A percentile compares a stretch with the other conserved stretches of the same genome.
Conservation (phyloP, 2,888 invertebrate genomes). For the Lagria hirta region DNA sequence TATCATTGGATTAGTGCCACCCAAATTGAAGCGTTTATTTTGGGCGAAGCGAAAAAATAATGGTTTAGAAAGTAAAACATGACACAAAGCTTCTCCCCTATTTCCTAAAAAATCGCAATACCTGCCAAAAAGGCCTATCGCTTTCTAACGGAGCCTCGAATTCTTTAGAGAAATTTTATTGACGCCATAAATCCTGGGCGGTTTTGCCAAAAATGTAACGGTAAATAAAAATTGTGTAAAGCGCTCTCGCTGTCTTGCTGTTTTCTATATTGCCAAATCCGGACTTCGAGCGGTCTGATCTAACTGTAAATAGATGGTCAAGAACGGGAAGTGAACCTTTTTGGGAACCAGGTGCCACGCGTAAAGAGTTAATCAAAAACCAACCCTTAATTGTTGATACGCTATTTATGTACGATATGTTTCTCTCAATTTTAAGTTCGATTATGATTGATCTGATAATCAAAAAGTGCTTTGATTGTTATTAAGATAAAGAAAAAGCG, state of each 20-base stretch:
- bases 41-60: no score
- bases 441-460: conserved; percentile 17
- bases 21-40: no score
- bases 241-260: no score
- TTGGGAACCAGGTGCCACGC: conserved; percentile 46
- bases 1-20: no score
- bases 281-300: conserved; percentile 15
- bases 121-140: no score
- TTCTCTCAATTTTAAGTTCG: conserved; percentile 5
- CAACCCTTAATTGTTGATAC: conserved; percentile 45
- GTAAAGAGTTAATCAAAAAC: conserved; percentile 42
- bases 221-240: conserved; percentile 11
- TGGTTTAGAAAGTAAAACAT: no score
- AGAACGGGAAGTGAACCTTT: conserved; percentile 30
- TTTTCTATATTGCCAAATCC: conserved; percentile 15
- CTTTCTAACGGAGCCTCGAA: no score
- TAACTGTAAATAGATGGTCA: conserved; percentile 41
- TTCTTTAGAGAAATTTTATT: conserved; percentile 8
- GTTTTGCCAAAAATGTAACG: conserved; percentile 12
- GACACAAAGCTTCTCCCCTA: no score
- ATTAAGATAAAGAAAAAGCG: conserved; percentile 5
- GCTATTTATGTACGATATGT: conserved; percentile 9
- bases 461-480: conserved; percentile 9
- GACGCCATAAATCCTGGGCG: conserved; percentile 10
- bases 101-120: no score